Percentiles rank a stretch among this genome's conserved stretches.
Conservation (phyloP, 2,888 invertebrate species). For the Drosophila seclusa region DNA sequence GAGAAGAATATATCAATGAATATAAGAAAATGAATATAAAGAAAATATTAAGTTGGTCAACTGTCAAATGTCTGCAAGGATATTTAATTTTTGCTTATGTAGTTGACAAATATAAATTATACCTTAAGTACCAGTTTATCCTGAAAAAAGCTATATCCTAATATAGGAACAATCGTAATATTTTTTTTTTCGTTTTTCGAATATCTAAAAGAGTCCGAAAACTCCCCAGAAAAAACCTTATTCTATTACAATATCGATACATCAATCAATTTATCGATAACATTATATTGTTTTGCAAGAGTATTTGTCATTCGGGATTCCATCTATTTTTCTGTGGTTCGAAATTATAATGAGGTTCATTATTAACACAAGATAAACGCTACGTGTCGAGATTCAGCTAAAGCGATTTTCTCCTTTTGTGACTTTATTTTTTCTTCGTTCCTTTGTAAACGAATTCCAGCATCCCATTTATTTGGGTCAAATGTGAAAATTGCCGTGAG, state of each 20-base stretch:
- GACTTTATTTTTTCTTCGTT: conserved; percentile 12
- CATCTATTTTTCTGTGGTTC: conserved; percentile 32
- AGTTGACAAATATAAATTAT: neutral
- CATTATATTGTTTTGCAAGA: neutral
- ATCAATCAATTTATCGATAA: neutral
- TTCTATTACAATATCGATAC: neutral
- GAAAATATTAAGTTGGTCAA: neutral
- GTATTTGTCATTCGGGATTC: conserved; percentile 2
- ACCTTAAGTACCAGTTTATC: neutral
- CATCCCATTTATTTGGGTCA: conserved; percentile 34
- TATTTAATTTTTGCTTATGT: neutral
- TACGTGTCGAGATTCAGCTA: conserved; percentile 55
- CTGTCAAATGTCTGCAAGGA: neutral
- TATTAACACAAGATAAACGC: conserved; percentile 67
- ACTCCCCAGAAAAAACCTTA: neutral
- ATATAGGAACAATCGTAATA: neutral
- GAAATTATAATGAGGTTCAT: conserved; percentile 71
- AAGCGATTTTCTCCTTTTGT: conserved; percentile 11
- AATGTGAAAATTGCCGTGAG: conserved; percentile 30
- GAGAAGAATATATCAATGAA: neutral
- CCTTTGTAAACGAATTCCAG: neutral
- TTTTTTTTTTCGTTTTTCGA: neutral
- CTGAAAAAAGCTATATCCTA: neutral
- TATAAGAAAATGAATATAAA: neutral
- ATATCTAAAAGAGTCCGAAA: neutral